Conservation (phyloP, 1,140 invertebrate species). For the Cotesia glomerata region DNA sequence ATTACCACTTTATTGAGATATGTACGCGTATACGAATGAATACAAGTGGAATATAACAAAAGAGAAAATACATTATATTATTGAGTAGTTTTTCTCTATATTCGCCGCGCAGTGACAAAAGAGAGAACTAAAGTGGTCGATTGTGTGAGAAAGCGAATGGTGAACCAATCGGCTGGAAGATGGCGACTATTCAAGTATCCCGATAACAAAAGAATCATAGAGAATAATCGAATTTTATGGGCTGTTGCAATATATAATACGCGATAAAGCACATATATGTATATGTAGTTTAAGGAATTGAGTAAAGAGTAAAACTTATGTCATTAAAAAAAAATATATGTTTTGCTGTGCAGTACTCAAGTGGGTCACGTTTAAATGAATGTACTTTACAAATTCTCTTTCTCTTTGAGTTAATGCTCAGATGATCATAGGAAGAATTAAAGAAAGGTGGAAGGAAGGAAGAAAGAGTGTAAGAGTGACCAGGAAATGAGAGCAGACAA, state of each 20-base stretch:
- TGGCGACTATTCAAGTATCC: conserved; percentile 7
- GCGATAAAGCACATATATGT: no score
- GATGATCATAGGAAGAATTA: background rate
- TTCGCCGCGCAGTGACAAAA: background rate
- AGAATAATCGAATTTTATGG: conserved; percentile 15
- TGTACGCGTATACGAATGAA: no score
- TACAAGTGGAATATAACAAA: background rate
- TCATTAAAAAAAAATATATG: no score
- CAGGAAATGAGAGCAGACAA: background rate
- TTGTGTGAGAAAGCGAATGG: background rate
- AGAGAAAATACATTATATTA: background rate
- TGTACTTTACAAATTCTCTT: background rate
- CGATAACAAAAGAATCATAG: conserved; percentile 18
- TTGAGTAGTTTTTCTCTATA: background rate
- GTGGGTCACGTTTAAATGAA: conserved; percentile 16
- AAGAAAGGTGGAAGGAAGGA: background rate
- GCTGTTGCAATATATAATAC: background rate
- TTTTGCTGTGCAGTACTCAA: background rate
- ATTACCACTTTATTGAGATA: no score
- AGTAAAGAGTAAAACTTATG: no score
- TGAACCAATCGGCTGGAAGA: conserved; percentile 27
- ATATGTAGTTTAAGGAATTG: no score
- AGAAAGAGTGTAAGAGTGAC: background rate
- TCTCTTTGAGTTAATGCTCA: background rate
- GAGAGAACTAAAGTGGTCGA: background rate